phyloP scores from a whole-genome alignment of 1,140 invertebrate genomes.

The Branchinecta lynchi region DNA sequence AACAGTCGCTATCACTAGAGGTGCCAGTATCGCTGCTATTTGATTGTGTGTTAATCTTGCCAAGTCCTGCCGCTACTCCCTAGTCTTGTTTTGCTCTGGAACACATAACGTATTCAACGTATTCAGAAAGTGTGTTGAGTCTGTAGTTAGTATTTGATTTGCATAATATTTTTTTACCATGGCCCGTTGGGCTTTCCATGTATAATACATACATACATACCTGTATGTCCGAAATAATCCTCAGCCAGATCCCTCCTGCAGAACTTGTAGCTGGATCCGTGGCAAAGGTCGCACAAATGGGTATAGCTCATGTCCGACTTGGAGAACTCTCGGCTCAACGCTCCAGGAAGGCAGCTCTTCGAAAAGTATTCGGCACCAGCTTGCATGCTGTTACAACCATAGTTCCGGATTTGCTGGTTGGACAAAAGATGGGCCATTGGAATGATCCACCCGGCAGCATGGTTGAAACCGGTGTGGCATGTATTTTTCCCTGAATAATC shows the following conservation, averaged over 20 bases:
- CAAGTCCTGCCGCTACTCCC: too few species aligned
- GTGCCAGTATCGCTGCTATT: too few species aligned
- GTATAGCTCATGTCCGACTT: conserved; percentile 48
- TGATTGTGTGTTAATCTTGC: too few species aligned
- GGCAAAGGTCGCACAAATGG: conserved; percentile 83
- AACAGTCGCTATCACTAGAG: too few species aligned
- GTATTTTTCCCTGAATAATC: conserved; percentile 49
- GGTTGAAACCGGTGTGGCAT: conserved; percentile 80
- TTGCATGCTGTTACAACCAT: conserved; percentile 72
- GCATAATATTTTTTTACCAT: too few species aligned
- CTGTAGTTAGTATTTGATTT: too few species aligned
- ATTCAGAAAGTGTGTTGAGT: too few species aligned
- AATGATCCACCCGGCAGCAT: conserved; percentile 87
- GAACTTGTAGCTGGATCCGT: conserved; percentile 61
- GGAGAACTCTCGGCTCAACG: conserved; percentile 62
- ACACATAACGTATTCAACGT: too few species aligned
- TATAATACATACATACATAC: too few species aligned
- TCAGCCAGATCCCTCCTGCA: conserved; percentile 70
- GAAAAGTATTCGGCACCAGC: conserved; percentile 84
- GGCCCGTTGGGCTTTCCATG: too few species aligned
- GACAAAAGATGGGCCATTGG: conserved; percentile 82
- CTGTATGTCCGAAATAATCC: conserved; percentile 73
- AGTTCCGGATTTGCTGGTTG: conserved; percentile 79
- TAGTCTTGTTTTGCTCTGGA: too few species aligned
- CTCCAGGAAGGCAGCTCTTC: conserved; percentile 76